Evolutionary conservation across 2,113 vertebrate genomes (phyloP), one percentile per base, ranked within the genome.

Genomic region (Pituophis catenifer): DNA sequence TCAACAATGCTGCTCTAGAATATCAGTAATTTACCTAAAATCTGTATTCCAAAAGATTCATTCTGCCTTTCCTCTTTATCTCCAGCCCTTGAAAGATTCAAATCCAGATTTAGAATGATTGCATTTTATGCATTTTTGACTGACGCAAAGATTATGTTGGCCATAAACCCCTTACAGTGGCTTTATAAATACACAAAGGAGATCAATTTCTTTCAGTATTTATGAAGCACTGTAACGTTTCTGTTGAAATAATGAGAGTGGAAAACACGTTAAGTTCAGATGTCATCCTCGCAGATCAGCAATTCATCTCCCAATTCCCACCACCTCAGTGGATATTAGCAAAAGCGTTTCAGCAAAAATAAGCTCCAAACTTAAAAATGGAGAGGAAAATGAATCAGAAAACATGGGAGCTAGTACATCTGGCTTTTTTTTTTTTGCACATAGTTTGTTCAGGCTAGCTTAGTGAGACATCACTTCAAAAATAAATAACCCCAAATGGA

Each of bases 241-340:
- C 55, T 75, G 50, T 88, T 90, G 65, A 93, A 93, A 33, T 62
- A 91, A 24, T 85, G 50, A 50, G 88, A 62, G 92, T 44, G 33
- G 65, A 93, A 94, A 94, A 62, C n/a, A 91, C 11, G 58, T 48
- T 38, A 29, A 26, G 89, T 88, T 95, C 89, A 95, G 92, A 93
- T 92, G 75, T 90, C 91, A 93, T 12, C 48, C 53, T 62, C 8
- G 62, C 81, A 90, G 88, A 58, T 0, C 92, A 81, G 54, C n/a
- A 94, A 92, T 93, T 92, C n/a, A 3, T 70, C 53, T 89, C 33
- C 62, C 89, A 19, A n/a, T 70, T 50, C 15, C 57, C 65, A 17
- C 70, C 38, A 50, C 57, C 8, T 65, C 53, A 86, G 23, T 53
- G 38, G 0, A 0, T 90, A 1, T 0, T 9, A 29, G 24, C n/a